A percentile compares a stretch with the other conserved stretches of the same genome.
phyloP scores from a whole-genome alignment of 2,888 invertebrate species.

The Synanthedon myopaeformis region DNA sequence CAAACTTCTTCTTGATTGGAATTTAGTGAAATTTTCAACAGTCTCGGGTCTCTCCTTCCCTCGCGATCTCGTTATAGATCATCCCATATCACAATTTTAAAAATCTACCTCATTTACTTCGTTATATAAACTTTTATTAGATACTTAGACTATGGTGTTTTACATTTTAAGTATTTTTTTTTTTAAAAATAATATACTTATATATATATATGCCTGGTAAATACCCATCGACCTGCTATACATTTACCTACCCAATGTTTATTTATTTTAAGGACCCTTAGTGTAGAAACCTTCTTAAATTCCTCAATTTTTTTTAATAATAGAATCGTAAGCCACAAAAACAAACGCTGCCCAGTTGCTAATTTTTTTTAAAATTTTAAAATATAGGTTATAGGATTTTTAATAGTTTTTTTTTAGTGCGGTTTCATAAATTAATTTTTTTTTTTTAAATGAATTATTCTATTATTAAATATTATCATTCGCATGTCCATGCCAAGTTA shows the following conservation, averaged over 20 bases:
- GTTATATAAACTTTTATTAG: constrained; percentile 58
- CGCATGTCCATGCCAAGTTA: background rate
- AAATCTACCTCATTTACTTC: constrained; percentile 66
- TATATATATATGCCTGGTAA: constrained; percentile 6
- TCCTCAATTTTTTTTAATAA: no score
- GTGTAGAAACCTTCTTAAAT: background rate
- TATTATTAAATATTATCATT: no score
- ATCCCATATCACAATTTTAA: constrained; percentile 64
- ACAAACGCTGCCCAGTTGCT: no score
- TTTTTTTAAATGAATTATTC: no score
- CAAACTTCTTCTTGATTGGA: no score
- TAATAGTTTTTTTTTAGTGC: no score
- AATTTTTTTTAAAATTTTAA: no score
- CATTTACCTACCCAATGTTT: constrained; percentile 4
- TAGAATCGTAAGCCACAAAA: no score
- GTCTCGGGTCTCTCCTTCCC: no score
- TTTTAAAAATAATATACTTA: background rate
- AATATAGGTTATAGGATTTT: no score
- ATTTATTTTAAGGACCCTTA: constrained; percentile 10
- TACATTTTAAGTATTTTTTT: constrained; percentile 21
- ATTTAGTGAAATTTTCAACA: no score
- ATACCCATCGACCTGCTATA: constrained; percentile 34
- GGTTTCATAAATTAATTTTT: no score
- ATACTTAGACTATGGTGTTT: constrained; percentile 43
- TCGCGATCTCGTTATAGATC: constrained; percentile 26